phyloP scores from a whole-genome alignment of 2,797 vertebrate species.

The Hydrocynus forskahlii region DNA sequence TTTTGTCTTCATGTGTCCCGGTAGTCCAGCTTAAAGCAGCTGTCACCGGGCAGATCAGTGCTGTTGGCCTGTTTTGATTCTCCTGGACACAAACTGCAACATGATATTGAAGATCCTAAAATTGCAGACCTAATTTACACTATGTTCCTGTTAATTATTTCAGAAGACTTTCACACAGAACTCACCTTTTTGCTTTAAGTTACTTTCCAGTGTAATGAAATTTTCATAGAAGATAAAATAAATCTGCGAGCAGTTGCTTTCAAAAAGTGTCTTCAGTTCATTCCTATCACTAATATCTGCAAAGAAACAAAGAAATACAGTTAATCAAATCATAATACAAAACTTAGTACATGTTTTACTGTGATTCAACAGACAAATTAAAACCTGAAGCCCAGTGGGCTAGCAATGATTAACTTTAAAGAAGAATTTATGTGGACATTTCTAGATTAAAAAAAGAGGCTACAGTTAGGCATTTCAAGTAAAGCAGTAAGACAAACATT shows the following conservation, averaged over 20 bases:
- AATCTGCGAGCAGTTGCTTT: conserved; percentile 97
- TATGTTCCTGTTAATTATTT: background rate
- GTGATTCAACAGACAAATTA: background rate
- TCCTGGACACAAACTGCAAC: conserved; percentile 17
- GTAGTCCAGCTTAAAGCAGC: background rate
- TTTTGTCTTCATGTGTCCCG: background rate
- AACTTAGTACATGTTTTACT: no score
- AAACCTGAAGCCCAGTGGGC: background rate
- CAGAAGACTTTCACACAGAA: background rate
- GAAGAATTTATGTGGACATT: background rate
- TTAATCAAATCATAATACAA: background rate
- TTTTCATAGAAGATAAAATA: conserved; percentile 99
- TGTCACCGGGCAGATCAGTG: background rate
- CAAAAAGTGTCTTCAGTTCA: conserved; percentile 96
- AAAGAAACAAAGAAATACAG: conserved; percentile 50
- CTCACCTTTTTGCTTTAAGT: conserved; percentile 97
- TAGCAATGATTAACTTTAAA: background rate
- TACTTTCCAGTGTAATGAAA: conserved; percentile 98
- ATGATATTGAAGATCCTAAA: conserved; percentile 12
- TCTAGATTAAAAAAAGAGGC: no score
- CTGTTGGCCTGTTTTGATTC: background rate
- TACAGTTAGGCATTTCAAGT: background rate
- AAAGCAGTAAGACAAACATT: background rate
- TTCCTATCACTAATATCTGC: conserved; percentile 92
- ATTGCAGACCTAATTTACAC: conserved; percentile 8